Percentiles rank a stretch among this genome's conserved stretches.
Evolutionary conservation across 2,888 invertebrate genomes (phyloP).

Genomic region (Amiota mariae): DNA sequence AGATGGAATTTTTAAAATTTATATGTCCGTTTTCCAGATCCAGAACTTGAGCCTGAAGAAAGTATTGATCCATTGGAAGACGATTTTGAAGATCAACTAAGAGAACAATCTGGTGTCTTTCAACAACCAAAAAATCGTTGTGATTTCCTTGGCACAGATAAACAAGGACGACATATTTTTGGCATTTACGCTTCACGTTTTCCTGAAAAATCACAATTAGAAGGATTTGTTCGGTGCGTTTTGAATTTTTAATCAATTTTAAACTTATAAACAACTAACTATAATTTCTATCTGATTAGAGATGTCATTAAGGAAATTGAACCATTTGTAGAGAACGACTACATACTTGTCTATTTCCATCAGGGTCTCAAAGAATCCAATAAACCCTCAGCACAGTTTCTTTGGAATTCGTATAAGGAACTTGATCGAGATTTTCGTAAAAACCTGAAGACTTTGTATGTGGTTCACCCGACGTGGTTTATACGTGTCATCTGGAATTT

Average conservation of each 20-base stretch:
- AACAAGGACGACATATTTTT: constrained; percentile 92
- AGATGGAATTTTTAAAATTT: neutral
- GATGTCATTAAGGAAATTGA: constrained; percentile 95
- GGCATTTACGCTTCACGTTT: constrained; percentile 93
- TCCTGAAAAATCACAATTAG: constrained; percentile 83
- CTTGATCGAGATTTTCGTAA: constrained; percentile 99
- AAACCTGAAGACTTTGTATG: constrained; percentile 96
- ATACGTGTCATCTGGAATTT: constrained; percentile 96
- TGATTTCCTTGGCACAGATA: constrained; percentile 80
- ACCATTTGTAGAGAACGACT: constrained; percentile 98
- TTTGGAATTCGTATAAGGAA: constrained; percentile 97
- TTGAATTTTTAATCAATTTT: neutral
- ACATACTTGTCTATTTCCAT: constrained; percentile 98
- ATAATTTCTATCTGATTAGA: constrained; percentile 75
- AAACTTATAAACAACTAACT: constrained; percentile 21
- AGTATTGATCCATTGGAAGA: constrained; percentile 70
- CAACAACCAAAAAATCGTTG: constrained; percentile 68
- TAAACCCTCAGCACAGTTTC: constrained; percentile 95
- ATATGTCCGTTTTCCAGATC: constrained; percentile 45
- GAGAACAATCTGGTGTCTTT: constrained; percentile 63
- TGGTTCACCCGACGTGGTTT: constrained; percentile 98
- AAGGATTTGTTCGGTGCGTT: constrained; percentile 69
- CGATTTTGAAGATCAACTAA: constrained; percentile 71
- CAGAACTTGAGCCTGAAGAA: constrained; percentile 63
- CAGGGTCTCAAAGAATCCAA: constrained; percentile 96